Evolutionary conservation across 2,888 invertebrate species (phyloP), one percentile per base, ranked within the genome.

Genomic region (Stomorhina lunata): DNA sequence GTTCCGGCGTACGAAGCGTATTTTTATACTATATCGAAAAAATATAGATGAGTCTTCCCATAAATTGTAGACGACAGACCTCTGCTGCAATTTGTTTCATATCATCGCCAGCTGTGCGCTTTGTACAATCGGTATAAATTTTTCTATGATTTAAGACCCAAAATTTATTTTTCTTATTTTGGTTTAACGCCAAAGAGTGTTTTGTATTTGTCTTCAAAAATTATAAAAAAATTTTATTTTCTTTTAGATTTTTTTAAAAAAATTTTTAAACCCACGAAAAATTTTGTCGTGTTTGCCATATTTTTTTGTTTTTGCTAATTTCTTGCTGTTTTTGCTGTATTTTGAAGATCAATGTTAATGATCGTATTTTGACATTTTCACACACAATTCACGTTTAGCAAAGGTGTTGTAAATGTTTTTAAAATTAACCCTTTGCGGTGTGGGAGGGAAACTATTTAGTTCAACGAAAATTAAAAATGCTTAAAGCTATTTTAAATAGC

Each of bases 1-100:
- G 75, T 80, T 80, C 75, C 80, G 75, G 45, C 66, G 50, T 73
- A 27, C 73, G 59, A 66, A 50, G 50, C 45, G 53, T 75, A 55
- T 29, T n/a, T n/a, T n/a, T n/a, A n/a, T n/a, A n/a, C n/a, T n/a
- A n/a, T n/a, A n/a, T n/a, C n/a, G n/a, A n/a, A n/a, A n/a, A n/a
- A n/a, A 22, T 20, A 43, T 53, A 15, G 53, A 32, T 55, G 55
- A 5, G 15, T 55, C 32, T 17, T 15, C 40, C 17, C 9, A 29
- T 29, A 6, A 27, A n/a, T n/a, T n/a, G n/a, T n/a, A n/a, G n/a
- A 29, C 27, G 27, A 37, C 15, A 17, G 10, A 37, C 34, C 34
- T 37, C 27, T 20, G 27, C 20, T 20, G 9, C 25, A 61, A 61
- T 20, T 15, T 10, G 25, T 50, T n/a, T 7, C 0, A 72, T 37